Evolutionary conservation across 2,113 vertebrate species (phyloP).

Genomic region (Nannospalax galili): DNA sequence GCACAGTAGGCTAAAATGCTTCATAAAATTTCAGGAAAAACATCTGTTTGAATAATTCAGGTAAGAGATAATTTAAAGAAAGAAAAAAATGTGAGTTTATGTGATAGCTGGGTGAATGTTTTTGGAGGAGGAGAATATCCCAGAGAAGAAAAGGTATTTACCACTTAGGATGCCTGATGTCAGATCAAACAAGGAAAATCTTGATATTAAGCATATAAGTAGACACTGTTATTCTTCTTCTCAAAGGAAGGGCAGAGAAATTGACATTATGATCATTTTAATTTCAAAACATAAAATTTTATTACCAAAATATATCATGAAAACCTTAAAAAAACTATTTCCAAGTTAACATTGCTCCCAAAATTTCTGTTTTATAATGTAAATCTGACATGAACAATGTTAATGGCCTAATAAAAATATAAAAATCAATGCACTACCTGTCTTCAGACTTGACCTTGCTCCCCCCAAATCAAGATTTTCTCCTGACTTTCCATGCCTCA

Average conservation of each 20-base stretch:
- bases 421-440: neutral
- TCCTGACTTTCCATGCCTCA: neutral
- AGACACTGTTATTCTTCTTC: constrained; percentile 43
- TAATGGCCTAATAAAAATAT: neutral
- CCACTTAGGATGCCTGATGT: constrained; percentile 29
- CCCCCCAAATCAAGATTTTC: neutral
- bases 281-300: constrained; percentile 52
- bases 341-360: neutral
- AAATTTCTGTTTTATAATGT: constrained; percentile 32
- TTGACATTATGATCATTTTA: constrained; percentile 27
- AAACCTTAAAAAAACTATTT: constrained; percentile 46
- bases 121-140: neutral
- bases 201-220: constrained; percentile 67
- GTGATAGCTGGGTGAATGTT: constrained; percentile 39
- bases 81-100: constrained; percentile 67
- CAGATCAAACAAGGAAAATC: constrained; percentile 55
- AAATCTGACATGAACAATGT: neutral
- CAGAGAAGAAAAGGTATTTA: constrained; percentile 61
- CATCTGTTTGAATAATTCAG: constrained; percentile 7
- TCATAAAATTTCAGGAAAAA: neutral
- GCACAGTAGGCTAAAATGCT: constrained; percentile 31
- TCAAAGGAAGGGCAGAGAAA: constrained; percentile 7
- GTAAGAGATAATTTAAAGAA: constrained; percentile 23
- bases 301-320: constrained; percentile 43
- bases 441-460: neutral